Percentiles rank a stretch among this genome's conserved stretches.
Evolutionary conservation across 1,140 invertebrate genomes (phyloP).

Genomic region (Xylocopa sonorina): DNA sequence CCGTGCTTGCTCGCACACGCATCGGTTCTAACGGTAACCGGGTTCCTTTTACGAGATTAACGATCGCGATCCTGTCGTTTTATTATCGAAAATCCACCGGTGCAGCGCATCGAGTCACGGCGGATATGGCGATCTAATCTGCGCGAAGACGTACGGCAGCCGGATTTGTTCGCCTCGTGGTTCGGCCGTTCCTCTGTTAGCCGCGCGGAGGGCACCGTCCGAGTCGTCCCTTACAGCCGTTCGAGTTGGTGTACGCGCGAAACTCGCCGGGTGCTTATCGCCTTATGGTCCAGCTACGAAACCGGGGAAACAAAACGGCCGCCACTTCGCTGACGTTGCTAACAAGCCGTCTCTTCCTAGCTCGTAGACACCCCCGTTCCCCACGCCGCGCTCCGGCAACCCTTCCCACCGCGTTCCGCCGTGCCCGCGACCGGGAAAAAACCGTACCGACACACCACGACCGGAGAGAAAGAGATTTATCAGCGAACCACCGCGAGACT

Average conservation of each 20-base stretch:
- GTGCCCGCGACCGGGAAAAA: not conserved
- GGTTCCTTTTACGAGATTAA: constrained; percentile 35
- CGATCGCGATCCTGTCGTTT: constrained; percentile 42
- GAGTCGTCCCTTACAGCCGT: constrained; percentile 7
- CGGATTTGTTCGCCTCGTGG: constrained; percentile 46
- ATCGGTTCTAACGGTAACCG: constrained; percentile 25
- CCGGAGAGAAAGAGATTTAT: constrained; percentile 43
- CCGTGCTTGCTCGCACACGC: too few relatives aligned
- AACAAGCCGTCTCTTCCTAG: constrained; percentile 15
- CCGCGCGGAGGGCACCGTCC: not conserved
- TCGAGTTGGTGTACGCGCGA: constrained; percentile 18
- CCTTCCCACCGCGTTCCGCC: too few relatives aligned
- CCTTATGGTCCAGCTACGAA: constrained; percentile 29
- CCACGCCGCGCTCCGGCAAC: not conserved
- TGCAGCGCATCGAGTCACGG: constrained; percentile 35
- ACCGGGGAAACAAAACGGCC: constrained; percentile 43
- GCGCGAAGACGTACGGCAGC: constrained; percentile 35
- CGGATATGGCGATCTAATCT: constrained; percentile 44
- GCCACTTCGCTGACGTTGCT: constrained; percentile 30
- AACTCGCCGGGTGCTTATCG: constrained; percentile 7
- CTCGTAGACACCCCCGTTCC: not conserved
- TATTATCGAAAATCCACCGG: constrained; percentile 43
- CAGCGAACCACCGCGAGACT: constrained; percentile 33
- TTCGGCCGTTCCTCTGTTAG: not conserved
- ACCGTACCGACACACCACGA: constrained; percentile 20